These are phyloP conservation scores for Bombyx mori DNA, from an alignment of 1,140 invertebrate genomes.

Conservation along the genomic window ASM3026992v2 NC_085107.1:6476001-6476500, in stretches of 20 bases:
- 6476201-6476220: too few species aligned
- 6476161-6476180: too few species aligned
- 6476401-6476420: constrained; percentile 13
- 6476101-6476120: too few species aligned
- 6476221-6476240: too few species aligned
- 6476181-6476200: too few species aligned
- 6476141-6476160: too few species aligned
- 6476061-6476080: too few species aligned
- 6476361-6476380: constrained; percentile 40
- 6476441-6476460: constrained; percentile 51
- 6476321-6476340: constrained; percentile 37
- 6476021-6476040: too few species aligned
- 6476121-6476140: too few species aligned
- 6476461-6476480: constrained; percentile 16
- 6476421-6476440: constrained; percentile 49
- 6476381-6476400: constrained; percentile 25
- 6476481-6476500: neutral
- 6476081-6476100: too few species aligned
- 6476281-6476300: constrained; percentile 35
- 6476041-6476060: too few species aligned
- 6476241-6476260: constrained; percentile 24
- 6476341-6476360: constrained; percentile 41
- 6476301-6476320: constrained; percentile 38
- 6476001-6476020: too few species aligned
- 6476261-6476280: constrained; percentile 35